These are phyloP conservation scores for Volucella inflata DNA, from an alignment of 2,888 invertebrate species.

Conservation along the genomic window DNA sequence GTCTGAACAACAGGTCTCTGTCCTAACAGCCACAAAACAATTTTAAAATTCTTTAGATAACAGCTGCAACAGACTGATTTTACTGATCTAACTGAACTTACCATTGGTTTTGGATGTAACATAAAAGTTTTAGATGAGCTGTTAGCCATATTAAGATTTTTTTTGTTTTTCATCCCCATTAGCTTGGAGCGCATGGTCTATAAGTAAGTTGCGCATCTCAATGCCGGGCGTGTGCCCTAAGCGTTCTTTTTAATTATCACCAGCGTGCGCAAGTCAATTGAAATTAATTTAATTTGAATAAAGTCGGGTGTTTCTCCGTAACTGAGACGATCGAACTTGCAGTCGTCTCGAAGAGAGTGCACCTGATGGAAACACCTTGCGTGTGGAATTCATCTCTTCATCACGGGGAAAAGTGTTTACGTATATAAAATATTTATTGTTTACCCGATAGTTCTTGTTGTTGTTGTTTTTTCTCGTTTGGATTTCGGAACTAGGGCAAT, in stretches of 20 bases:
- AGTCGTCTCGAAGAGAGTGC: slow-evolving; percentile 26
- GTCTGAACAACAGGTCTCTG: neutral
- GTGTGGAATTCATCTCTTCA: slow-evolving; percentile 44
- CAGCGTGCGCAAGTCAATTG: slow-evolving; percentile 9
- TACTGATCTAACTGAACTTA: neutral
- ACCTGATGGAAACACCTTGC: slow-evolving; percentile 16
- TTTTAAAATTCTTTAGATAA: neutral
- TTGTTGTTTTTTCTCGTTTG: slow-evolving; percentile 9
- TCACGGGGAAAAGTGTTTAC: slow-evolving; percentile 25
- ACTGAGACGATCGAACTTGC: slow-evolving; percentile 14
- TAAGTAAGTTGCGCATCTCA: slow-evolving; percentile 18
- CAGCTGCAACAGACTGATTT: slow-evolving; percentile 18
- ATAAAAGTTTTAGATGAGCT: neutral
- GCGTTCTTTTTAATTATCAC: slow-evolving; percentile 4
- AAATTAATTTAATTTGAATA: slow-evolving; percentile 8
- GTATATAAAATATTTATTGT: slow-evolving; percentile 24
- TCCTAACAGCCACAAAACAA: slow-evolving; percentile 24
- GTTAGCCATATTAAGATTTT: neutral
- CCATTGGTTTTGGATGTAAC: neutral
- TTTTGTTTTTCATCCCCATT: neutral
- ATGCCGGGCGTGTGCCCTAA: slow-evolving; percentile 6
- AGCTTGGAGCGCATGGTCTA: neutral
- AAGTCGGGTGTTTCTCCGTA: neutral
- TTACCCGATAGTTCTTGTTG: neutral
- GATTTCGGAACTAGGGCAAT: slow-evolving; percentile 14